A percentile compares a stretch with the other conserved stretches of the same genome.
Evolutionary conservation across 2,113 vertebrate species (phyloP).

Genomic region (Nothocercus julius): DNA sequence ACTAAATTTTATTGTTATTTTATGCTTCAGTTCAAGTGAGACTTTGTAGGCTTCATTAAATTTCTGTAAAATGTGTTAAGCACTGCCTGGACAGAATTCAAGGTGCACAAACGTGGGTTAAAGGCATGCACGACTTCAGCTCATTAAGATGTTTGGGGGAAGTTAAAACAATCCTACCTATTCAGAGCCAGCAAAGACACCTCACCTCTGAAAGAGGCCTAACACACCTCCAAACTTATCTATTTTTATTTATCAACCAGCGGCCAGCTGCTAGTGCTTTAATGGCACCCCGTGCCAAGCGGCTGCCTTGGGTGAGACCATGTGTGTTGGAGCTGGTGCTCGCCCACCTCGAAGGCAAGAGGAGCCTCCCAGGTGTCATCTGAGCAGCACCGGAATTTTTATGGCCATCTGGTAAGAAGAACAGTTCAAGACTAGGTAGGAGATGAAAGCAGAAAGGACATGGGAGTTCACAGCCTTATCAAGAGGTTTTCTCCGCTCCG

Average conservation of each 20-base stretch:
- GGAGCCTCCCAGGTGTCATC: conserved; percentile 19
- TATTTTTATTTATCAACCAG: conserved; percentile 42
- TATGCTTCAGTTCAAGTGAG: neutral
- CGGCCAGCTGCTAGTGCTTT: conserved; percentile 44
- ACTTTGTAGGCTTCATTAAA: neutral
- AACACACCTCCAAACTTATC: conserved; percentile 47
- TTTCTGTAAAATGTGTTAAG: neutral
- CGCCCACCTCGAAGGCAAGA: neutral
- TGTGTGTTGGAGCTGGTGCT: neutral
- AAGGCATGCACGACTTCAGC: neutral
- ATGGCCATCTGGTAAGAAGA: conserved; percentile 26
- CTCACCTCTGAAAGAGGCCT: conserved; percentile 44
- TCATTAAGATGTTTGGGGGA: neutral
- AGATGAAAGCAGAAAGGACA: conserved; percentile 61
- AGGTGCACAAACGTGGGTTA: neutral
- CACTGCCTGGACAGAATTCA: neutral
- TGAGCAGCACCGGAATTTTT: neutral
- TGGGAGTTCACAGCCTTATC: conserved; percentile 48
- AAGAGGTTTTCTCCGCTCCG: conserved; percentile 13
- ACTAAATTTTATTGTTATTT: neutral
- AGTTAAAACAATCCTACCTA: conserved; percentile 12
- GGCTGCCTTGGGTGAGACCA: neutral
- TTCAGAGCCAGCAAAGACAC: neutral
- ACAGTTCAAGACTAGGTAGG: conserved; percentile 41
- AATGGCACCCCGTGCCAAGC: neutral